phyloP scores from a whole-genome alignment of 2,888 invertebrate species.

The Ectemnius continuus region DNA sequence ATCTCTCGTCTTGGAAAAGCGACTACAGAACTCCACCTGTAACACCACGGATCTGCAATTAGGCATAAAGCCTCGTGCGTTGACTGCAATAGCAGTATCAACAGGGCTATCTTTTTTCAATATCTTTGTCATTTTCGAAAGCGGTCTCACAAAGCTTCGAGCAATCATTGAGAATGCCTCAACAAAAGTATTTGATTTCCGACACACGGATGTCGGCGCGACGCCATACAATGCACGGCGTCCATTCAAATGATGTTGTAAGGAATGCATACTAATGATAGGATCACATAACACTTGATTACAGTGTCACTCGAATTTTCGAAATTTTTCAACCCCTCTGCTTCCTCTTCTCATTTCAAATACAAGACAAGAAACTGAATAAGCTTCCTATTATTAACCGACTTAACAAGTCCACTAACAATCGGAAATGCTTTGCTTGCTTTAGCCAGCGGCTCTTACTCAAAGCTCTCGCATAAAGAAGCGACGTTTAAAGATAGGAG shows the following conservation, averaged over 20 bases:
- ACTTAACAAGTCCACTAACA: neutral
- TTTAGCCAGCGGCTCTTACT: neutral
- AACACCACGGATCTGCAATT: neutral
- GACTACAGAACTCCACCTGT: neutral
- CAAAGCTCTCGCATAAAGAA: neutral
- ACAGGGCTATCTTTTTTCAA: neutral
- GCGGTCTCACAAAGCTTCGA: too few species aligned
- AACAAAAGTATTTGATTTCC: neutral
- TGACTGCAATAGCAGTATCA: neutral
- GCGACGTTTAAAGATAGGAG: neutral
- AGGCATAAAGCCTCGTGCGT: neutral
- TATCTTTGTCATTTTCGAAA: too few species aligned
- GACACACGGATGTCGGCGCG: neutral
- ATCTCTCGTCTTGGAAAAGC: too few species aligned
- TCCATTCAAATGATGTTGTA: slow-evolving; percentile 1
- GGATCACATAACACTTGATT: neutral
- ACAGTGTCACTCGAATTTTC: neutral
- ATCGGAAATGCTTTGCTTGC: neutral
- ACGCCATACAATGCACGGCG: neutral
- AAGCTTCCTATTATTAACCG: neutral
- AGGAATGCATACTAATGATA: slow-evolving; percentile 2
- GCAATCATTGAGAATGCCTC: neutral
- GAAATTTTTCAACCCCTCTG: neutral
- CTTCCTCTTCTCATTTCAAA: neutral
- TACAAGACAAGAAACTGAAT: too few species aligned